Base-by-base conservation (phyloP, 2,888 invertebrate species). In the Chrysolina oricalcia region DNA sequence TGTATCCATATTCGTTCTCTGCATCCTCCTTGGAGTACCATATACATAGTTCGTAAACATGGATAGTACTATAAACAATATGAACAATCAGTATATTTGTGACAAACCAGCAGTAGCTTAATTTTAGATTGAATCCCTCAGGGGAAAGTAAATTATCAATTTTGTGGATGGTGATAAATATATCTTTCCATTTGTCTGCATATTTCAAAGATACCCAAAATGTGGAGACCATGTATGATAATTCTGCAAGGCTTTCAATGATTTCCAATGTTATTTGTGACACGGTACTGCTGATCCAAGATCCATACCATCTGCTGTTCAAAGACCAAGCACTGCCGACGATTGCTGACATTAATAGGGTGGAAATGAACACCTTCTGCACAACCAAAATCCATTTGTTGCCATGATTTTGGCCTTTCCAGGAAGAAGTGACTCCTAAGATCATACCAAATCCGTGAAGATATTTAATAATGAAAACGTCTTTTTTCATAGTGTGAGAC, bases 1-100 rank as follows among this genome's bases (percentile, higher is more conserved):
- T 67, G 17, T 79, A 79, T 17, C 79, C 79, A 41, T 74, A 70
- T 70, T 79, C 77, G 11, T 63, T 41, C 15, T n/a, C 43, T 17
- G 53, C 1, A 17, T 56, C 53, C 13, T 63, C 23, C n/a, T 50
- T 64, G 27, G 48, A 17, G 19, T 41, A n/a, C 77, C 77, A 79
- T 27, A 67, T 63, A 5, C 68, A 9, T 19, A 75, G 11, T 21
- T 77, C 77, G 11, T 59, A 70, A 35, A 65, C 35, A 8, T 77
- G 76, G 17, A 79, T 50, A 1, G n/a, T 21, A 15, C 68, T 11
- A 40, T 75, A 77, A 2, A 67, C 19, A 6, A 77, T 21, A 43
- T 79, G 73, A 13, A 76, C 65, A 21, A 72, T 11, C 6, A 64
- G 11, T 35, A 77, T n/a, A 35, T 53, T 53, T 10, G 59, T 11